A percentile compares a stretch with the other conserved stretches of the same genome.
Evolutionary conservation across 1,140 invertebrate species (phyloP).

Genomic region (Drosophila trapezifrons): DNA sequence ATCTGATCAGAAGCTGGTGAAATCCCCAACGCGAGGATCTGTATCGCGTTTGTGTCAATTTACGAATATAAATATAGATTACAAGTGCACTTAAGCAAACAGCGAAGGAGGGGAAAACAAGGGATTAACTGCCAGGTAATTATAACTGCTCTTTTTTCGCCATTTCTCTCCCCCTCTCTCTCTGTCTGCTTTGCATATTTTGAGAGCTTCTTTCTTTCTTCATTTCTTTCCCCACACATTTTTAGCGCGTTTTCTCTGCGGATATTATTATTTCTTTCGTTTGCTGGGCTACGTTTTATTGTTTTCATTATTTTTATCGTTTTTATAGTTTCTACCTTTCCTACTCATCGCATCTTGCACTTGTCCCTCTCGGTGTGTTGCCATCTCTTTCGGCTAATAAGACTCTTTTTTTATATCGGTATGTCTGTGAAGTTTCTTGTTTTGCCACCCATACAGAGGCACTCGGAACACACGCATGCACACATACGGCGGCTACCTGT

Average conservation of each 20-base stretch:
- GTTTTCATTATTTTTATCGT: conserved; percentile 55
- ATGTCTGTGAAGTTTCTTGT: conserved; percentile 69
- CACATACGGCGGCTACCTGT: conserved; percentile 16
- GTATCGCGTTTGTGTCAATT: conserved; percentile 66
- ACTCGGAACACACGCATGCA: conserved; percentile 19
- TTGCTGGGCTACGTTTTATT: conserved; percentile 47
- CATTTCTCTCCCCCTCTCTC: conserved; percentile 30
- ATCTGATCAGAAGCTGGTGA: conserved; percentile 23
- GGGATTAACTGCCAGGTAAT: conserved; percentile 66
- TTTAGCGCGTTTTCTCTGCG: conserved; percentile 46
- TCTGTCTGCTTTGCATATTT: conserved; percentile 40
- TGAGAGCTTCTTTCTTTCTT: conserved; percentile 44
- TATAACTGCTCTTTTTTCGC: conserved; percentile 58
- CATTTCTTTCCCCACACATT: conserved; percentile 33
- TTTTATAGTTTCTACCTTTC: conserved; percentile 64
- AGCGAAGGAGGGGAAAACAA: conserved; percentile 21
- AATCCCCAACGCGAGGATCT: conserved; percentile 77
- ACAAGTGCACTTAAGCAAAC: conserved; percentile 72
- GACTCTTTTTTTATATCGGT: conserved; percentile 60
- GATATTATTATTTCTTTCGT: conserved; percentile 48
- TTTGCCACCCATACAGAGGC: conserved; percentile 50
- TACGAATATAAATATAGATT: conserved; percentile 63
- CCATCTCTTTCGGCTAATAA: conserved; percentile 68
- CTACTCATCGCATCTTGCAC: conserved; percentile 49
- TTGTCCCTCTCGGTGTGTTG: conserved; percentile 51